A percentile compares a stretch with the other conserved stretches of the same genome.
These are phyloP conservation scores for Phylloscopus collybita DNA, from an alignment of 2,797 vertebrate genomes.

Conservation along the genomic window DNA sequence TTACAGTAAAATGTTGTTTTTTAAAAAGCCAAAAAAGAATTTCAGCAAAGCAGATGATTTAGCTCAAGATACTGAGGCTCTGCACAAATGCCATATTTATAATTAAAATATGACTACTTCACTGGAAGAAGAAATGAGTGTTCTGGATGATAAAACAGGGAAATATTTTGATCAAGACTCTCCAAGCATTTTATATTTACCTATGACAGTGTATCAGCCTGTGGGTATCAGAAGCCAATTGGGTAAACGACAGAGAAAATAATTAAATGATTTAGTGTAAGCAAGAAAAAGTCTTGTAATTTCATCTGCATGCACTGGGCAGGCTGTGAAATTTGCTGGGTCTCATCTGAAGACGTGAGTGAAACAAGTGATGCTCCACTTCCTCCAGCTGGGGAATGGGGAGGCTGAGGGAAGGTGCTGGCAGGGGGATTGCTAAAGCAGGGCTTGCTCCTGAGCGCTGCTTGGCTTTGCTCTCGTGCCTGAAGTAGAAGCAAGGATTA, in stretches of 20 bases:
- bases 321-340: background rate
- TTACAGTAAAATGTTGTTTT: background rate
- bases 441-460: background rate
- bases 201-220: background rate
- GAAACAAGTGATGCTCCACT: background rate
- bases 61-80: background rate
- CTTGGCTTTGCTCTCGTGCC: background rate
- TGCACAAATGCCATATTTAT: background rate
- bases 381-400: background rate
- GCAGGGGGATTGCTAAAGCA: background rate
- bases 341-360: background rate
- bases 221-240: background rate
- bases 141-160: background rate
- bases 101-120: background rate
- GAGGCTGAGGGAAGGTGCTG: background rate
- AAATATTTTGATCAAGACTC: background rate
- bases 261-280: background rate
- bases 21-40: background rate
- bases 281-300: background rate
- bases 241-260: background rate
- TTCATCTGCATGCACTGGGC: background rate
- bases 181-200: background rate
- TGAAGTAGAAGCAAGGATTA: background rate
- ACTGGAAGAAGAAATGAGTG: background rate
- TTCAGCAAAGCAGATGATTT: background rate